Evolutionary conservation across 2,888 invertebrate genomes (phyloP).

Genomic region (Nemotelus nigrinus): DNA sequence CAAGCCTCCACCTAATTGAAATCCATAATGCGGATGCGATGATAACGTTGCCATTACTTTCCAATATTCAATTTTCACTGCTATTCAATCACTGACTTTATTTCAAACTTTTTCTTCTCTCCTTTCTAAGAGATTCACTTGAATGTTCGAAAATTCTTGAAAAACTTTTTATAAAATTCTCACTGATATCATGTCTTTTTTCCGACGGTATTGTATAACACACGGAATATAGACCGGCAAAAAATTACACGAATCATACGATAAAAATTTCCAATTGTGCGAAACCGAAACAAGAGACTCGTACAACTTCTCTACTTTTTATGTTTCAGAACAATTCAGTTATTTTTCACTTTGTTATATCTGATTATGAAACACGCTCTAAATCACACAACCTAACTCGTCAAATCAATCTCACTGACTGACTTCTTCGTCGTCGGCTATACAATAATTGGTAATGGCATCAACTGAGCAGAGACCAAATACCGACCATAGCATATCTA

Average conservation of each 20-base stretch:
- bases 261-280: no score
- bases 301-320: not conserved
- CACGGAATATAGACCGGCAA: no score
- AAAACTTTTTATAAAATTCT: not conserved
- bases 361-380: conserved; percentile 44
- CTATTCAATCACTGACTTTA: not conserved
- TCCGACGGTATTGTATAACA: not conserved
- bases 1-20: conserved; percentile 62
- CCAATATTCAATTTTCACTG: conserved; percentile 31
- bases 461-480: conserved; percentile 34
- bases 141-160: not conserved
- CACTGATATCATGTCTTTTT: not conserved
- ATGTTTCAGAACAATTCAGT: conserved; percentile 23
- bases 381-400: conserved; percentile 50
- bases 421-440: conserved; percentile 45
- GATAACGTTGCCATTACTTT: conserved; percentile 62
- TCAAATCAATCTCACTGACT: conserved; percentile 55
- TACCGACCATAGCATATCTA: not conserved
- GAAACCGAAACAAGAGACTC: no score
- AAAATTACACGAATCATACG: no score
- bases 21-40: conserved; percentile 65
- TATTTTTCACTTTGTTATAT: conserved; percentile 43
- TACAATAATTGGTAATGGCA: conserved; percentile 52
- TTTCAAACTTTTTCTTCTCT: conserved; percentile 5
- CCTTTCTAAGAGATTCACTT: not conserved